Evolutionary conservation across 2,113 vertebrate species (phyloP).

Genomic region (Mesoclemmys tuberculata): DNA sequence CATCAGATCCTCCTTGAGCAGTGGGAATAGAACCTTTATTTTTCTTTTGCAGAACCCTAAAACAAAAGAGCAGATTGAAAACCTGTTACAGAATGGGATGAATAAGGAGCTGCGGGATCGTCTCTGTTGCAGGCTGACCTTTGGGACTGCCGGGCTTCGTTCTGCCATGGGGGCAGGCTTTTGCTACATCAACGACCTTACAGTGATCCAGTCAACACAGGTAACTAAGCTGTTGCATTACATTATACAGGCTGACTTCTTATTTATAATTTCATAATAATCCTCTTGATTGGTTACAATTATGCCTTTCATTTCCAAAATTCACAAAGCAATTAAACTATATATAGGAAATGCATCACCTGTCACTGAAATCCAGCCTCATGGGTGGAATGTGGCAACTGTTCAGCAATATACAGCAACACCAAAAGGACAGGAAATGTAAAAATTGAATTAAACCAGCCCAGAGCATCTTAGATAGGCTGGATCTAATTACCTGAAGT

Average conservation of each 20-base stretch:
- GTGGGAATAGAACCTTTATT: accelerated
- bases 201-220: slow-evolving; percentile 94
- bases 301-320: accelerated
- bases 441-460: neutral
- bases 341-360: neutral
- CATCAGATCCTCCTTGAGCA: neutral
- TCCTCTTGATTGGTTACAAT: accelerated
- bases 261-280: accelerated
- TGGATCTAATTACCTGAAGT: neutral
- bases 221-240: slow-evolving; percentile 71
- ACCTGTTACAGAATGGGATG: slow-evolving; percentile 77
- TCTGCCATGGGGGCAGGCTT: slow-evolving; percentile 95
- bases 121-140: slow-evolving; percentile 88
- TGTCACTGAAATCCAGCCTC: neutral
- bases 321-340: neutral
- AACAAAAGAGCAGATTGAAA: slow-evolving; percentile 88
- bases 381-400: neutral
- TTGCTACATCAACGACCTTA: slow-evolving; percentile 95
- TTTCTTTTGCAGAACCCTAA: slow-evolving; percentile 82
- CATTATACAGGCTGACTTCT: accelerated
- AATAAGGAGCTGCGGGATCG: slow-evolving; percentile 84
- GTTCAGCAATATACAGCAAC: accelerated
- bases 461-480: neutral
- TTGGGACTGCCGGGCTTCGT: slow-evolving; percentile 93
- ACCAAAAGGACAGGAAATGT: neutral